Conservation (phyloP, 2,113 vertebrate genomes). For the Sialia sialis region DNA sequence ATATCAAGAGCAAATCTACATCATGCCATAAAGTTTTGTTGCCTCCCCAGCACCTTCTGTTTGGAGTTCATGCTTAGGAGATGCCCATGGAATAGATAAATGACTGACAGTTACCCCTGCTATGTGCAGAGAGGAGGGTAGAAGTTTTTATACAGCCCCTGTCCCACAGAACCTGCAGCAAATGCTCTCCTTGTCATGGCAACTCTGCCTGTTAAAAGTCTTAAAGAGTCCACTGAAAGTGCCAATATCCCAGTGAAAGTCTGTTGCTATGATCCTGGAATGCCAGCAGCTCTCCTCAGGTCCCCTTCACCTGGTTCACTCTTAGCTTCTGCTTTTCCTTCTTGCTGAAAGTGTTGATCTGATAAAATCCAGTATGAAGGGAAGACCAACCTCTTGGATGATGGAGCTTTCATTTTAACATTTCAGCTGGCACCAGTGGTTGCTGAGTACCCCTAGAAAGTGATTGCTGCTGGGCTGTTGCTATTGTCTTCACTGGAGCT, state of each 20-base stretch:
- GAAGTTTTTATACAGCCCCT: not conserved
- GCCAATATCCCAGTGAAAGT: not conserved
- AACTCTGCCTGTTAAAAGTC: not conserved
- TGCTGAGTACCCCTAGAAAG: not conserved
- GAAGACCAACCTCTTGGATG: not conserved
- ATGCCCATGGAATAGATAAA: not conserved
- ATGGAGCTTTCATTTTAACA: not conserved
- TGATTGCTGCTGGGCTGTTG: not conserved
- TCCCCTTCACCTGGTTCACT: not conserved
- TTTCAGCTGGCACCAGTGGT: not conserved
- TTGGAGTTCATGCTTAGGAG: not conserved
- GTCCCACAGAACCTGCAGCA: not conserved
- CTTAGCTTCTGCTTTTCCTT: not conserved
- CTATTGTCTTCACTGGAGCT: not conserved
- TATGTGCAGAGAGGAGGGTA: not conserved
- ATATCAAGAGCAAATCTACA: not conserved
- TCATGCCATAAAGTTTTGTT: not conserved
- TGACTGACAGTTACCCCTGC: not conserved
- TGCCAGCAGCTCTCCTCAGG: accelerated
- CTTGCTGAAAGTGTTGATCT: not conserved
- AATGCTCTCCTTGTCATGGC: not conserved
- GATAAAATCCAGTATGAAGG: not conserved
- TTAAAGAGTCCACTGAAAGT: not conserved
- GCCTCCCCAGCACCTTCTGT: not conserved
- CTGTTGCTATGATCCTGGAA: not conserved